phyloP scores from a whole-genome alignment of 2,888 invertebrate species.

The Hypsopygia costalis region DNA sequence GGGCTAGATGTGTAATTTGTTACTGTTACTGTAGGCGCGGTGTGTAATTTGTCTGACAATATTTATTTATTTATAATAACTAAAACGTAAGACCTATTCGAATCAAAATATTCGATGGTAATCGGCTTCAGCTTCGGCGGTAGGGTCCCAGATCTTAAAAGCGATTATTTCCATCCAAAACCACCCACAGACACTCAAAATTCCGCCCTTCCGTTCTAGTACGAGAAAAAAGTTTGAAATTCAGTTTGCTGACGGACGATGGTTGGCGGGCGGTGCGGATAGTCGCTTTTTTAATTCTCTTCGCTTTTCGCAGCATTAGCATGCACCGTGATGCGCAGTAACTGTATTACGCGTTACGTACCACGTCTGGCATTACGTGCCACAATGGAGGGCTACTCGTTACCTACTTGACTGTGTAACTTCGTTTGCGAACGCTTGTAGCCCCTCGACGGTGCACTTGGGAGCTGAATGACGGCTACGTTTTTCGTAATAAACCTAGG shows the following conservation, averaged over 20 bases:
- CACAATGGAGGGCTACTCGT: conserved; percentile 70
- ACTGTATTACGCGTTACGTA: conserved; percentile 56
- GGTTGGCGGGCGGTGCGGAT: conserved; percentile 32
- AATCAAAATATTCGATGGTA: too few species aligned
- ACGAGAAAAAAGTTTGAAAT: conserved; percentile 36
- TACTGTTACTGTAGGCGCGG: too few species aligned
- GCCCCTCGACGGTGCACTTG: conserved; percentile 31
- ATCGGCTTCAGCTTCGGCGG: too few species aligned
- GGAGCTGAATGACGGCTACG: conserved; percentile 20
- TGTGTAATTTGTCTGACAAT: too few species aligned
- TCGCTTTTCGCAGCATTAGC: conserved; percentile 52
- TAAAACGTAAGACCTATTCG: too few species aligned
- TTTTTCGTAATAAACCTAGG: too few species aligned
- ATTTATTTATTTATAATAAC: too few species aligned
- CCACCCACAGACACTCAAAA: too few species aligned
- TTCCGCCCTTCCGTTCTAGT: conserved; percentile 11
- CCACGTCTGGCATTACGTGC: conserved; percentile 38
- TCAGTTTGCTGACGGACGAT: conserved; percentile 41
- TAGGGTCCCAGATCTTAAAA: too few species aligned
- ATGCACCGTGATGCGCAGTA: conserved; percentile 60
- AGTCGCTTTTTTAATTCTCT: conserved; percentile 34
- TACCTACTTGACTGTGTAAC: conserved; percentile 79
- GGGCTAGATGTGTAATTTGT: too few species aligned
- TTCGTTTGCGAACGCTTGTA: conserved; percentile 65
- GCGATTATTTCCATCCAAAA: too few species aligned